These are phyloP conservation scores for Trileptium ribeirensis DNA, from an alignment of 2,888 invertebrate species.

Conservation along the genomic window DNA sequence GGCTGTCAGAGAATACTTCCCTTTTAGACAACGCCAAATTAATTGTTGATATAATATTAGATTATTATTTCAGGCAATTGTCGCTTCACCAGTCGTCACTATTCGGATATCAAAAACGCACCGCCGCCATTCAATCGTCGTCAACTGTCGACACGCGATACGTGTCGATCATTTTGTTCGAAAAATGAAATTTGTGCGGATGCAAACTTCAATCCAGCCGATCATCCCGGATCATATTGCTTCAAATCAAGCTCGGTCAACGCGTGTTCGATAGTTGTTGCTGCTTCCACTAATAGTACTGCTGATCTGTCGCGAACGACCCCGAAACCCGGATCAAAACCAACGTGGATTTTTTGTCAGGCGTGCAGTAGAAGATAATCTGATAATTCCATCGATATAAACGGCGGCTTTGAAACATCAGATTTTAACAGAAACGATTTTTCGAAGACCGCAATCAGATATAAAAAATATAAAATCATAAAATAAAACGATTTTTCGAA, in stretches of 20 bases:
- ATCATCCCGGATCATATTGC: not conserved
- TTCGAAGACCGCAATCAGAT: too few relatives aligned
- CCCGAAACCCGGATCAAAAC: not conserved
- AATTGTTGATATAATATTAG: too few relatives aligned
- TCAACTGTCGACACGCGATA: not conserved
- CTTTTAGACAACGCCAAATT: too few relatives aligned
- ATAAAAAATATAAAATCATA: too few relatives aligned
- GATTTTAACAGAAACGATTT: too few relatives aligned
- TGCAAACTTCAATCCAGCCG: not conserved
- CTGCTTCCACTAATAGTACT: not conserved
- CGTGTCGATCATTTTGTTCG: not conserved
- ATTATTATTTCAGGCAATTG: not conserved
- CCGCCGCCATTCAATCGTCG: not conserved
- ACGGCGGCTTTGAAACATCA: too few relatives aligned
- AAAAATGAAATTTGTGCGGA: not conserved
- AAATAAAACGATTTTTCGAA: too few relatives aligned
- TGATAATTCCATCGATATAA: too few relatives aligned
- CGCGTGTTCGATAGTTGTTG: not conserved
- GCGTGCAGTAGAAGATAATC: not conserved
- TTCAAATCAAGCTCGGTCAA: not conserved
- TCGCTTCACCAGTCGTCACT: not conserved
- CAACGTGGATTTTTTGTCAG: not conserved
- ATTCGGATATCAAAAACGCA: not conserved
- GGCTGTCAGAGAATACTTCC: too few relatives aligned
- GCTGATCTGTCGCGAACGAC: not conserved